Base-by-base conservation (phyloP, 37 sponge, comb jelly and placozoan species). In the Hexactinellida sp. region DNA sequence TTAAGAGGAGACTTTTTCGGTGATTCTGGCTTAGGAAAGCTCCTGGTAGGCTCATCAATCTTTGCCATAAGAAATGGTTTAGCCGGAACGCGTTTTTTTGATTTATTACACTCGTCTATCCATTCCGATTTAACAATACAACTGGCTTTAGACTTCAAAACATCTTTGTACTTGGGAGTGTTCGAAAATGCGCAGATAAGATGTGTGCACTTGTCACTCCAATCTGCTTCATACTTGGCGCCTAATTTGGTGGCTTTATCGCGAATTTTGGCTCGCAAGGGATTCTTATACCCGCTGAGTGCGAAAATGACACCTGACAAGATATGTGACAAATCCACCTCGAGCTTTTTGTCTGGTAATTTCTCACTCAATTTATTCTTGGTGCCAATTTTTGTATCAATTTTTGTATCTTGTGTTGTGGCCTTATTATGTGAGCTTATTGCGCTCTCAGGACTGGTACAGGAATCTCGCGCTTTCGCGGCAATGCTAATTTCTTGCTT, bases 261-360 rank as follows among this genome's bases (percentile, higher is more conserved):
- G 34, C 97, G 87, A 86, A 96, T 86, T 38, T 92, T 76, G 0
- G 91, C 91, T 24, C 97, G 87, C 35, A 83, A 88, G 0, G 97
- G 97, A 84, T 96, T 96, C 94, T 96, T 89, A 84, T 91, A 96
- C n/a, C 97, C 97, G 89, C 94, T 94, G 38, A 96, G 86, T 0
- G 83, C 89, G 88, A 94, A 91, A 38, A 87, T 83, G 23, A 94
- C 94, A n/a, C 92, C 90, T 38, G 25, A 7, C 34, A 63, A 63
- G 3, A 63, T n/a, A 21, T 63, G 76, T 10, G 28, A 25, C 21
- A 28, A 21, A 63, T 63, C 76, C 1, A n/a, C 3, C 13, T 23
- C 32, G 13, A 41, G 10, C 13, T 41, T 41, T 41, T 41, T 13
- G 13, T 41, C 47, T 41, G 5, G 5, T 13, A 41, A 5, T 41